These are phyloP conservation scores for Furnarius figulus DNA, from an alignment of 2,113 vertebrate genomes.

Conservation along the genomic window DNA sequence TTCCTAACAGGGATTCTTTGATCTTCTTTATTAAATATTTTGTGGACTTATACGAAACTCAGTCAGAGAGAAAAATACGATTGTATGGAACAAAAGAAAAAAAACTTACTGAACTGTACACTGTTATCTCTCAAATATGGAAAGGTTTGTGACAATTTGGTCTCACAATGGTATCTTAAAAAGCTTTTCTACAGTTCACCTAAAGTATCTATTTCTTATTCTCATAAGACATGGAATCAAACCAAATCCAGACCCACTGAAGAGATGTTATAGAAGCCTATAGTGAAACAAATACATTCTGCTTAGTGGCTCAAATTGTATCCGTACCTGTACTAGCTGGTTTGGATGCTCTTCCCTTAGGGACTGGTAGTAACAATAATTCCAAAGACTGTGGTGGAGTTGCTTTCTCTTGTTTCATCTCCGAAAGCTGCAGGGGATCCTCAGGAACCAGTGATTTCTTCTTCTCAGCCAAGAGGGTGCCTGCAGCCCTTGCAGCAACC, in stretches of 20 bases:
- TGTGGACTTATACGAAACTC: slow-evolving; percentile 49
- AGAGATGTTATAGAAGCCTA: neutral
- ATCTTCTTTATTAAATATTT: slow-evolving; percentile 66
- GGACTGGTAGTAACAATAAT: slow-evolving; percentile 87
- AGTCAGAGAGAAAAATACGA: slow-evolving; percentile 18
- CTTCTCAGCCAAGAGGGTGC: slow-evolving; percentile 92
- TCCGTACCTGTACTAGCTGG: slow-evolving; percentile 85
- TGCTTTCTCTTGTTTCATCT: slow-evolving; percentile 90
- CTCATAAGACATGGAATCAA: neutral
- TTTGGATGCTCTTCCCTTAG: slow-evolving; percentile 89
- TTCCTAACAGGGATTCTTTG: slow-evolving; percentile 56
- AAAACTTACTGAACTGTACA: neutral
- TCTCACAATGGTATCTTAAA: slow-evolving; percentile 14
- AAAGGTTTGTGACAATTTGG: slow-evolving; percentile 35
- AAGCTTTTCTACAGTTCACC: slow-evolving; percentile 28
- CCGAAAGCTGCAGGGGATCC: slow-evolving; percentile 86
- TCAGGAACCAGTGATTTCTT: slow-evolving; percentile 86
- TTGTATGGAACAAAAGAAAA: slow-evolving; percentile 17
- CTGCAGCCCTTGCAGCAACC: slow-evolving; percentile 95
- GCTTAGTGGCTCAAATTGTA: neutral
- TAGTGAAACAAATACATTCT: neutral
- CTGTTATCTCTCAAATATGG: slow-evolving; percentile 35
- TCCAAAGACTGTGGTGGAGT: slow-evolving; percentile 89
- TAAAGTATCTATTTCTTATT: slow-evolving; percentile 3
- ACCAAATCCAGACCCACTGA: neutral